phyloP scores from a whole-genome alignment of 1,140 invertebrate species.

The Drepana arcuata region DNA sequence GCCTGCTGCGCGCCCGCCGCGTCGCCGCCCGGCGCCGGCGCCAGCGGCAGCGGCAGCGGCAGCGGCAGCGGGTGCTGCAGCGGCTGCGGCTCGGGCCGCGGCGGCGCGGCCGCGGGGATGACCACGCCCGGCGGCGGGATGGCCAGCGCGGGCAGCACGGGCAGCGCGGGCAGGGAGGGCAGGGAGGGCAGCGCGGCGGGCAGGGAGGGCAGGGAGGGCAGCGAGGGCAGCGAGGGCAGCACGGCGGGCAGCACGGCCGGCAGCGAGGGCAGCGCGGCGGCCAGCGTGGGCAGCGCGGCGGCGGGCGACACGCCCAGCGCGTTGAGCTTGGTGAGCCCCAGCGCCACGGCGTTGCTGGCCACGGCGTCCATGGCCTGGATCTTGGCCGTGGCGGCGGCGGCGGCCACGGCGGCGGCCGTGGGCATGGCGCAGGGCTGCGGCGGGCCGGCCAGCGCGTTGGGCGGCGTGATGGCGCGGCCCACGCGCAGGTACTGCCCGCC shows the following conservation, averaged over 20 bases:
- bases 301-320: conserved; percentile 42
- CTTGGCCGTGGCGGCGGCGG: conserved; percentile 97
- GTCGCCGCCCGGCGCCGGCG: conserved; percentile 1
- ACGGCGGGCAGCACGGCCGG: conserved; percentile 37
- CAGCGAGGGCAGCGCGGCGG: conserved; percentile 29
- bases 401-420: conserved; percentile 95
- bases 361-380: conserved; percentile 97
- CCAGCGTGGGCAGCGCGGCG: conserved; percentile 24
- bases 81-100: conserved; percentile 37
- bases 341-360: conserved; percentile 84
- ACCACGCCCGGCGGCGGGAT: too few species aligned
- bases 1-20: conserved; percentile 28
- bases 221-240: conserved; percentile 48
- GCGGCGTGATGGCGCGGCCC: conserved; percentile 95
- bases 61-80: conserved; percentile 18
- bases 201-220: conserved; percentile 9
- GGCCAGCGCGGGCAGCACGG: conserved; percentile 5
- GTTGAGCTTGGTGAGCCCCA: conserved; percentile 74
- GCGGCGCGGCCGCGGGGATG: too few species aligned
- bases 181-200: conserved; percentile 5
- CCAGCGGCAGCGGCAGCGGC: conserved; percentile 16
- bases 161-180: conserved; percentile 1
- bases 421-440: conserved; percentile 86
- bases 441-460: conserved; percentile 88
- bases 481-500: conserved; percentile 97